Base-by-base conservation (phyloP, 1,140 invertebrate genomes). In the Pogonomyrmex californicus region DNA sequence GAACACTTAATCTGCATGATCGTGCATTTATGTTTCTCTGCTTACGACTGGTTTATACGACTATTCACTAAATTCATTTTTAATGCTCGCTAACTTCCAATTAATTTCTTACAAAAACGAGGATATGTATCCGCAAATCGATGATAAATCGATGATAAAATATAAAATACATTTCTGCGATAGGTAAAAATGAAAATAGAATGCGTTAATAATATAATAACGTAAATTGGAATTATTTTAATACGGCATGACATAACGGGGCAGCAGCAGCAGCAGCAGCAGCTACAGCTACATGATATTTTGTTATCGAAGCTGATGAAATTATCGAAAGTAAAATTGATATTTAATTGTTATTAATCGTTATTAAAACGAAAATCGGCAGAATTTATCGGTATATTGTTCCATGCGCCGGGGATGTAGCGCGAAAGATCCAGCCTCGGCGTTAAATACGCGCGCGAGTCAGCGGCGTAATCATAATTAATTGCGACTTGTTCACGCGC, bases 401-500 rank as follows among this genome's bases (percentile, higher is more conserved):
- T 47, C 14, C 66, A 41, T 23, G 78, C 38, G 51, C 33, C 23
- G 1, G n/a, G 36, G 41, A 14, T 44, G 4, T 23, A 23, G 23
- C 10, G 14, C 38, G 75, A 17, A 30, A 33, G 36, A 14, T 54
- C 54, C 36, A 7, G 47, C 12, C 33, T 47, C 17, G 17, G 54
- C 44, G 4, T 79, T 66, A 54, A 68, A 81, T 68, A 54, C 77
- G 47, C 47, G 47, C 76, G 44, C 76, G 33, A 38, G n/a, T n/a
- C n/a, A n/a, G n/a, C n/a, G n/a, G 7, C 78, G 65, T 71, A 71
- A 82, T 82, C 54, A 70, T 44, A 82, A 82, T 82, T 82, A 82
- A 82, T 82, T 82, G 66, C 66, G 66, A 82, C 66, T 73, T 49
- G 79, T 60, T 83, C 68, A 23, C 23, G 23, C 56, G 79, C 56